phyloP scores from a whole-genome alignment of 1,140 invertebrate genomes.

The Rhizoglyphus robini region DNA sequence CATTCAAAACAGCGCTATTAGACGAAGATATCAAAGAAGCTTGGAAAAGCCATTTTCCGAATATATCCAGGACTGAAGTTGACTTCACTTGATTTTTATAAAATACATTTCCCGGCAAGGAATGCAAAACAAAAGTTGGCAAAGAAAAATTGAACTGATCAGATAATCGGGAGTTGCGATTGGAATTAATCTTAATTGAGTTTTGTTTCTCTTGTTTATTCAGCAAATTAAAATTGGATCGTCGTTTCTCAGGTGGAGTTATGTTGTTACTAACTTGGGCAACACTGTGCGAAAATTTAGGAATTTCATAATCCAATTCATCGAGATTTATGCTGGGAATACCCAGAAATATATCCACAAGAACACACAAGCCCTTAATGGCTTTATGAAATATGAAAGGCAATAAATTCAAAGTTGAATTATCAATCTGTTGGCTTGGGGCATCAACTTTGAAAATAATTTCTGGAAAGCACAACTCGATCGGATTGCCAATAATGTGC shows the following conservation, averaged over 20 bases:
- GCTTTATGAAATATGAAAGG: slow-evolving; percentile 83
- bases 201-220: slow-evolving; percentile 9
- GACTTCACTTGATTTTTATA: slow-evolving; percentile 56
- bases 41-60: slow-evolving; percentile 93
- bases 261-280: neutral
- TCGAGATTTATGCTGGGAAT: slow-evolving; percentile 25
- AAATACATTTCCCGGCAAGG: slow-evolving; percentile 18
- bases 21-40: slow-evolving; percentile 67
- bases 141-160: slow-evolving; percentile 20
- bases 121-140: slow-evolving; percentile 22
- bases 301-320: slow-evolving; percentile 13
- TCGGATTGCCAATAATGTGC: slow-evolving; percentile 82
- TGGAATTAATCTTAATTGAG: neutral
- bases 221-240: neutral
- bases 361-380: slow-evolving; percentile 76
- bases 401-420: slow-evolving; percentile 55
- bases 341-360: slow-evolving; percentile 90
- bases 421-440: slow-evolving; percentile 50
- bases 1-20: neutral
- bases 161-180: neutral
- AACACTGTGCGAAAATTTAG: neutral
- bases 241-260: neutral
- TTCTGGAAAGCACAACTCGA: slow-evolving; percentile 71
- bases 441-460: slow-evolving; percentile 74
- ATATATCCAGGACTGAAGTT: slow-evolving; percentile 83